Evolutionary conservation across 2,888 invertebrate genomes (phyloP), one percentile per base, ranked within the genome.

Genomic region (Scaptodrosophila latifasciaeformis): DNA sequence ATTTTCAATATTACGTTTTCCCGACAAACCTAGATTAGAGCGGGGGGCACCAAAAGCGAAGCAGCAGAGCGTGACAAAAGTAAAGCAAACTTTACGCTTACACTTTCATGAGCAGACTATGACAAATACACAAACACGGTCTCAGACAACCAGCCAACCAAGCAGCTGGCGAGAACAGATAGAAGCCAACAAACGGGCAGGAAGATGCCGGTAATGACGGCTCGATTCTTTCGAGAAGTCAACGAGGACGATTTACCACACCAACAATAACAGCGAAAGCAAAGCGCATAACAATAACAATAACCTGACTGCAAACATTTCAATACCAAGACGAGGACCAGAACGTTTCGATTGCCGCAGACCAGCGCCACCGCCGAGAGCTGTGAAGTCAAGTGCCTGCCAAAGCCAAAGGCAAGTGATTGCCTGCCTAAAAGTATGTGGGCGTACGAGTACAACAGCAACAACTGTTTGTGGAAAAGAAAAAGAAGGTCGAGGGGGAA

Each of bases 291-390:
- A 77, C 75, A 81, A 77, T 78, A 82, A 75, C 76, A 82, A 78
- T 80, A 78, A 80, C 69, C 75, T 75, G 63, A 47, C 49, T 70
- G 75, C 81, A 71, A 81, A 79, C 76, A 76, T 76, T 76, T 76
- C 81, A 76, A 81, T 76, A 69, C 65, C 62, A 60, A 52, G 62
- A 62, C 70, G 70, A 74, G 75, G 78, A n/a, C n/a, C n/a, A n/a
- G n/a, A n/a, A n/a, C n/a, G n/a, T 77, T 77, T 58, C 81, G 62
- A 78, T 75, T 80, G 74, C 50, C 34, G 54, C 52, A 66, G 54
- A 7, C 7, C 24, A 7, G 4, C 24, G 59, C 64, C 59, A 50
- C 70, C 24, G 24, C 24, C 24, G 7, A 24, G 24, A 24, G 24
- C 24, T 5, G 3, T 24, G 63, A 45, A 74, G 71, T 77, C 81